Evolutionary conservation across 2,888 invertebrate genomes (phyloP), one percentile per base, ranked within the genome.

Genomic region (Scaptomyza polygonia): DNA sequence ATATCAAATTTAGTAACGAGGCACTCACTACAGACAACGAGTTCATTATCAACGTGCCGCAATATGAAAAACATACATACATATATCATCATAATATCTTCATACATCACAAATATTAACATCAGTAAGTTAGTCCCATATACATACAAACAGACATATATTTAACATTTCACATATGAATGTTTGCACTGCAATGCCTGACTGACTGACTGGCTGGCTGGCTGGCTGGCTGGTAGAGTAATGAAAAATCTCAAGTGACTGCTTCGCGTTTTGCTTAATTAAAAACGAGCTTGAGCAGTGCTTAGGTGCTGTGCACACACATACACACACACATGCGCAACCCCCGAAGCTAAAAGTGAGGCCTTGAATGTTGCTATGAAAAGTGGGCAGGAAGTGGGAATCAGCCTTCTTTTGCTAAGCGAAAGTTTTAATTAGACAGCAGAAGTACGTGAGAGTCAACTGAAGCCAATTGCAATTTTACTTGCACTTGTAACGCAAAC

Each of bases 351-450:
- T 44, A 12, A 34, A 16, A 29, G 55, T 27, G 27, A 36, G 49
- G 18, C 45, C 12, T n/a, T 14, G 30, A 27, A 44, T 34, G 18
- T 8, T 16, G 9, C 44, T 49, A 18, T 9, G 39, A 1, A 34
- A n/a, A n/a, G 25, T 32, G 32, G 34, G 34, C 2, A 34, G 21
- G 34, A 16, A 7, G 25, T 25, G 16, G 16, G 8, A 3, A 4
- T 32, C 14, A 34, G 39, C 43, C 12, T 44, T 53, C 63, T 39
- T 36, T n/a, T 67, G 69, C 67, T 59, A 48, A 66, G 67, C 52
- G 69, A 77, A 82, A 83, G 77, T 83, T 83, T 83, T 84, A 83
- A 83, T 83, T 83, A 83, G 82, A 84, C 81, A 77, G 83, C 75
- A 62, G 48, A 34, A 82, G 78, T 59, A 83, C 80, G 63, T 71